Evolutionary conservation across 2,797 vertebrate genomes (phyloP).

Genomic region (Tamandua tetradactyla): DNA sequence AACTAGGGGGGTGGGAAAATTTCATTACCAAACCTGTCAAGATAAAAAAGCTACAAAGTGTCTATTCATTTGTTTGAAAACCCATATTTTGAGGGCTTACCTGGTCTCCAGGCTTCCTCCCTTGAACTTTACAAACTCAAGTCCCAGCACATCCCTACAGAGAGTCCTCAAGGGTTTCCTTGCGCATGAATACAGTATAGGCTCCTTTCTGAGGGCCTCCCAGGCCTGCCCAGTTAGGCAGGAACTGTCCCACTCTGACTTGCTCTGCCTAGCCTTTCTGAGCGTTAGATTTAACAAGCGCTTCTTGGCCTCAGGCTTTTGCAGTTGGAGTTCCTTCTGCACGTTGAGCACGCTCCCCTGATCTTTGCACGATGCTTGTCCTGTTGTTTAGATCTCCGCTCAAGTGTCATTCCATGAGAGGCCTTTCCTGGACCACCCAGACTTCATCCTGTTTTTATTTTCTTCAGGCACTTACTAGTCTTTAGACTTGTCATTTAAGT

Average conservation of each 20-base stretch:
- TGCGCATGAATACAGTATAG: not conserved
- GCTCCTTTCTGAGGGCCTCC: not conserved
- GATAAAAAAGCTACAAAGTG: not conserved
- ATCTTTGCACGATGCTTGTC: not conserved
- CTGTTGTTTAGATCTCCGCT: not conserved
- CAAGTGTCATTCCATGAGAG: not conserved
- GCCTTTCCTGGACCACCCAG: not conserved
- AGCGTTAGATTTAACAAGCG: not conserved
- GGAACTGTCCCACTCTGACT: not conserved
- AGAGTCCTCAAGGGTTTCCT: not conserved
- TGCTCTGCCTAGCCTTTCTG: not conserved
- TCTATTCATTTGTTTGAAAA: conserved; percentile 5
- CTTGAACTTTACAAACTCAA: not conserved
- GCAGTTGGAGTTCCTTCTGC: not conserved
- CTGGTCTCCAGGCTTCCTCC: not conserved
- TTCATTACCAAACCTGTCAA: not conserved
- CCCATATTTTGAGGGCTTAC: not conserved
- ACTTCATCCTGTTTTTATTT: conserved; percentile 13
- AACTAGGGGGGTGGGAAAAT: not conserved
- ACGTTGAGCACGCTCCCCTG: not conserved
- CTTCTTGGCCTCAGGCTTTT: not conserved
- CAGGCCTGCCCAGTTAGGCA: too few relatives aligned
- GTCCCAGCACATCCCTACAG: not conserved
- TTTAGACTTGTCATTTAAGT: not conserved
- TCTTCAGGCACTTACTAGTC: not conserved